Conservation (phyloP, 2,797 vertebrate genomes). For the Cynopterus sphinx region DNA sequence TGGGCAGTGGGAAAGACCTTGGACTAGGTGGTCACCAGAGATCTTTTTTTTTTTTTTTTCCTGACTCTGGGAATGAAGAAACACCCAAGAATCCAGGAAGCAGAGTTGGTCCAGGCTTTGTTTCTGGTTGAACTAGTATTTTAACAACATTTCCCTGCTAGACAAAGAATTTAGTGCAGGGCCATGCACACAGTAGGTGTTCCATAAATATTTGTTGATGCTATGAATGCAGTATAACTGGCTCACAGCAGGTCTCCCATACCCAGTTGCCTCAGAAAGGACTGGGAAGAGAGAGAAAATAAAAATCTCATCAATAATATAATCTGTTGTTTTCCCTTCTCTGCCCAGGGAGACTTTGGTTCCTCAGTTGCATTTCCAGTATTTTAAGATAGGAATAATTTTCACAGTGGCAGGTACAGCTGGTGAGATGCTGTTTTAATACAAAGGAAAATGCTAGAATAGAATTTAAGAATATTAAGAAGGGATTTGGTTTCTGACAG, state of each 20-base stretch:
- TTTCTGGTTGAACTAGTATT: not conserved
- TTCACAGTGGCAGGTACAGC: constrained; percentile 83
- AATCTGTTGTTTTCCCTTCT: constrained; percentile 73
- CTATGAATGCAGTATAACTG: not conserved
- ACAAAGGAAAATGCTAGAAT: constrained; percentile 86
- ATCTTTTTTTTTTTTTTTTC: constrained; percentile 38
- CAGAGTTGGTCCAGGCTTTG: not conserved
- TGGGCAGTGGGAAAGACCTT: not conserved
- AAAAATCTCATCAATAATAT: constrained; percentile 77
- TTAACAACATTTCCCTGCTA: constrained; percentile 33
- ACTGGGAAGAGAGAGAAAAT: constrained; percentile 72
- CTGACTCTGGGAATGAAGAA: not conserved
- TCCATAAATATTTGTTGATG: constrained; percentile 72
- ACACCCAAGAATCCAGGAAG: not conserved
- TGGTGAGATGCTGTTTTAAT: constrained; percentile 87
- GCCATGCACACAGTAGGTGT: constrained; percentile 65
- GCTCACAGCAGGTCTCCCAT: constrained; percentile 58
- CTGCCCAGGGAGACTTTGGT: constrained; percentile 68
- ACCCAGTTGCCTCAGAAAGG: constrained; percentile 61
- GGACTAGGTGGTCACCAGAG: too few relatives aligned
- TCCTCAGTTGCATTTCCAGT: constrained; percentile 84
- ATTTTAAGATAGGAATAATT: constrained; percentile 85
- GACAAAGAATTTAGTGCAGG: constrained; percentile 21
- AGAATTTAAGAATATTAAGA: constrained; percentile 90
- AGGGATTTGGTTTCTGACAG: constrained; percentile 88